These are phyloP conservation scores for Hybognathus amarus DNA, from an alignment of 2,797 vertebrate species.

Conservation along the genomic window DNA sequence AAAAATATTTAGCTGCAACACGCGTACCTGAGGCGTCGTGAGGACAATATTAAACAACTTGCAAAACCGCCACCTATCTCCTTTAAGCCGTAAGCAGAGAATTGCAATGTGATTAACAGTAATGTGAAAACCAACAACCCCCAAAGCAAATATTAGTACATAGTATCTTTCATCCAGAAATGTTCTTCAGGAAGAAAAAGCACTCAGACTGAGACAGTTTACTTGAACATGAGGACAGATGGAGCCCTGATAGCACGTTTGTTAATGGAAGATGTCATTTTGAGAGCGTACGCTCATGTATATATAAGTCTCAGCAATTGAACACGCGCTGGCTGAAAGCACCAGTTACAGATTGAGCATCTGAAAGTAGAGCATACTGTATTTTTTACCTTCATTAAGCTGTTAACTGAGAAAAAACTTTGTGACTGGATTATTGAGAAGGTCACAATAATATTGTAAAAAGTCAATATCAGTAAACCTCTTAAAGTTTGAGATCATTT, in stretches of 20 bases:
- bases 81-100: conserved; percentile 24
- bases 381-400: not conserved
- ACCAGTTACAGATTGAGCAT: not conserved
- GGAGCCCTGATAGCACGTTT: not conserved
- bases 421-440: not conserved
- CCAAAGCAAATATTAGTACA: conserved; percentile 27
- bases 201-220: not conserved
- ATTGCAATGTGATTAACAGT: conserved; percentile 28
- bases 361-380: not conserved
- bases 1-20: conserved; percentile 49
- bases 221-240: not conserved
- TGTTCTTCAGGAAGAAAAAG: not conserved
- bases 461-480: not conserved
- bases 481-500: not conserved
- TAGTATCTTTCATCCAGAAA: conserved; percentile 7
- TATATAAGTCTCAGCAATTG: not conserved
- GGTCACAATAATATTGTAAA: not conserved
- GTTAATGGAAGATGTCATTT: not conserved
- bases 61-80: not conserved
- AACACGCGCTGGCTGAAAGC: not conserved
- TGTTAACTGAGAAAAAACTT: not conserved
- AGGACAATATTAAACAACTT: not conserved
- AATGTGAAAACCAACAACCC: conserved; percentile 37
- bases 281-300: not conserved
- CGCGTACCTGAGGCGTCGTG: conserved; percentile 17